A percentile compares a stretch with the other conserved stretches of the same genome.
phyloP scores from a whole-genome alignment of 2,888 invertebrate species.

The Eledone cirrhosa region DNA sequence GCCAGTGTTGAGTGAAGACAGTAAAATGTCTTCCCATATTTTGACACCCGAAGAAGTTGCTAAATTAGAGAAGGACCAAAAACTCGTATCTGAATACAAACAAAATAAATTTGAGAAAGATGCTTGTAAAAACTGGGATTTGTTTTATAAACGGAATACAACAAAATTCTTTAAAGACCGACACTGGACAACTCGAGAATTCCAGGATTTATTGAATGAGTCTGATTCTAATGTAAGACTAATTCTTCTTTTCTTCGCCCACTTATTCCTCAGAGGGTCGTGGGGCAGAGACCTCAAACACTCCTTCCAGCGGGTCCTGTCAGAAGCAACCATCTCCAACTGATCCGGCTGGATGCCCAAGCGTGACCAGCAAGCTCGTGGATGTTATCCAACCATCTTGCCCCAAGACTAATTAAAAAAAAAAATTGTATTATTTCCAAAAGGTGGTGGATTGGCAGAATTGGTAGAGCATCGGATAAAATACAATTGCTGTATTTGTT shows the following conservation, averaged over 20 bases:
- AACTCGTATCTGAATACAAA: constrained; percentile 77
- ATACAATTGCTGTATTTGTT: too few relatives aligned
- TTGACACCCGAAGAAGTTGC: constrained; percentile 71
- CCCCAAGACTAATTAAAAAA: too few relatives aligned
- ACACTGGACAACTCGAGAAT: constrained; percentile 96
- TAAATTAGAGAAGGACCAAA: constrained; percentile 74
- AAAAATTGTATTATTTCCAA: too few relatives aligned
- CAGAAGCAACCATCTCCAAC: too few relatives aligned
- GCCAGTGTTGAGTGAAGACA: not conserved
- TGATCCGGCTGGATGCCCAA: too few relatives aligned
- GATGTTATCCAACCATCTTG: too few relatives aligned
- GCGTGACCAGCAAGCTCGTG: too few relatives aligned
- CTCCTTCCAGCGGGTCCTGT: too few relatives aligned
- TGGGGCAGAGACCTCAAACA: too few relatives aligned
- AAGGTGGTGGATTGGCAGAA: too few relatives aligned
- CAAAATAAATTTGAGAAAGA: constrained; percentile 82
- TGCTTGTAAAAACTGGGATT: constrained; percentile 91
- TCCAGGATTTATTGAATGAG: constrained; percentile 75
- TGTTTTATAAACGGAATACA: constrained; percentile 95
- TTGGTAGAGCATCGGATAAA: too few relatives aligned
- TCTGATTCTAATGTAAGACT: not conserved
- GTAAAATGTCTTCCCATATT: not conserved
- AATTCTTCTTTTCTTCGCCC: not conserved
- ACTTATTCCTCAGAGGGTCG: too few relatives aligned
- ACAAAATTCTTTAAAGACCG: constrained; percentile 93